Percentiles rank a stretch among this genome's conserved stretches.
These are phyloP conservation scores for Telenomus remus DNA, from an alignment of 1,140 invertebrate species.

Conservation along the genomic window DNA sequence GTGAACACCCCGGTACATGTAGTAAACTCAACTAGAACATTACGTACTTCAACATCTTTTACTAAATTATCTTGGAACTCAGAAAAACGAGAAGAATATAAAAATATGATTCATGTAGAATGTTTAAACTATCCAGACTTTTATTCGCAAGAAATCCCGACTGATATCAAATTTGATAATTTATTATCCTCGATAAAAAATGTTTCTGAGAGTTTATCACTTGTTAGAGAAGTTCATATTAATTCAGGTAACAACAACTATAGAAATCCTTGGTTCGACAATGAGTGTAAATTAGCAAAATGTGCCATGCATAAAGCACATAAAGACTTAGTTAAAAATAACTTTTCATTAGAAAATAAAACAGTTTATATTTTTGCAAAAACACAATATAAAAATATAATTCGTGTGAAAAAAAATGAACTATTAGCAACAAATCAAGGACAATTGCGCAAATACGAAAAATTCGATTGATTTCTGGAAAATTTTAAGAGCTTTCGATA, in stretches of 20 bases:
- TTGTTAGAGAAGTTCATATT: not conserved
- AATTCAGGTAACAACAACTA: not conserved
- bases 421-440: slow-evolving; percentile 1
- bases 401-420: slow-evolving; percentile 1
- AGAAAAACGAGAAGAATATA: not conserved
- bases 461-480: slow-evolving; percentile 10
- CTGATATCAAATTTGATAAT: not conserved
- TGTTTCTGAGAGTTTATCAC: not conserved
- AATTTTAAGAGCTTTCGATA: not conserved
- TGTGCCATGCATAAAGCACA: not conserved
- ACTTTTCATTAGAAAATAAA: not conserved
- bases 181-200: not conserved
- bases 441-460: slow-evolving; percentile 12
- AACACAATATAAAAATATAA: slow-evolving; percentile 1
- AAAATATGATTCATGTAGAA: not conserved
- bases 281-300: slow-evolving; percentile 2
- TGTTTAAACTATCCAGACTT: not conserved
- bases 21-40: too few species aligned
- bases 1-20: too few species aligned
- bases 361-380: not conserved
- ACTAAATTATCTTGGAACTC: not conserved
- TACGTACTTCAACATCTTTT: too few species aligned
- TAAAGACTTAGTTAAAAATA: slow-evolving; percentile 3
- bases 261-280: slow-evolving; percentile 10
- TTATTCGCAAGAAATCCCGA: not conserved